Base-by-base conservation (phyloP, 2,797 vertebrate genomes). In the Enteromius radiatus region DNA sequence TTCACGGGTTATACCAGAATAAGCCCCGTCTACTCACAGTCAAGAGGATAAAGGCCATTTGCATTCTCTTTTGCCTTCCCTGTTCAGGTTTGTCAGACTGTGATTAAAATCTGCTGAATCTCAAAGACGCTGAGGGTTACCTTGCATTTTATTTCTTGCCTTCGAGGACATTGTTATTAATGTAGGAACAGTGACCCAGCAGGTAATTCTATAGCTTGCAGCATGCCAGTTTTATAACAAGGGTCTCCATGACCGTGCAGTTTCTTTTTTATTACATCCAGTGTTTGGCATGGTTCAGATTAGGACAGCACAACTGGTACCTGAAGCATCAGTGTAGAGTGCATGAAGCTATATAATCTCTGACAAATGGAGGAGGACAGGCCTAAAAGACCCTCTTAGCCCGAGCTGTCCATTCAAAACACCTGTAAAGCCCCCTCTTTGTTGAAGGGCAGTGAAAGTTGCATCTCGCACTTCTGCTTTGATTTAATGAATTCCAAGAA, bases 401-500 rank as follows among this genome's bases (percentile, higher is more conserved):
- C 21, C 15, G 43, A 76, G 47, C 10, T 38, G 64, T 79, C 43
- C 71, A 54, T 17, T 5, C 45, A 54, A 38, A 75, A 82, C 56
- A 82, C 70, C 59, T 74, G n/a, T 73, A 33, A 63, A 19, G 73
- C 5, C 15, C 3, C 2, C 17, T 52, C 56, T 74, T 74, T 81
- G 69, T 65, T 81, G 45, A 80, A 59, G 23, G 23, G 23, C 23
- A 80, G 38, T 23, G 38, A 43, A 67, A 65, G 45, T 43, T 31
- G 15, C 47, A 36, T 45, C 47, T 59, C 36, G 19, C 11, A 49
- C 12, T 41, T 64, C 38, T 43, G 59, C 70, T 67, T 19, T 21
- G 23, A 67, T 65, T 67, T 10, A 67, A 67, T 65, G 36, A 68
- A 74, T 79, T 85, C 79, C 61, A 78, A 76, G 43, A 84, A 75